Conservation (phyloP, 2,113 vertebrate genomes). For the Gasterosteus aculeatus region DNA sequence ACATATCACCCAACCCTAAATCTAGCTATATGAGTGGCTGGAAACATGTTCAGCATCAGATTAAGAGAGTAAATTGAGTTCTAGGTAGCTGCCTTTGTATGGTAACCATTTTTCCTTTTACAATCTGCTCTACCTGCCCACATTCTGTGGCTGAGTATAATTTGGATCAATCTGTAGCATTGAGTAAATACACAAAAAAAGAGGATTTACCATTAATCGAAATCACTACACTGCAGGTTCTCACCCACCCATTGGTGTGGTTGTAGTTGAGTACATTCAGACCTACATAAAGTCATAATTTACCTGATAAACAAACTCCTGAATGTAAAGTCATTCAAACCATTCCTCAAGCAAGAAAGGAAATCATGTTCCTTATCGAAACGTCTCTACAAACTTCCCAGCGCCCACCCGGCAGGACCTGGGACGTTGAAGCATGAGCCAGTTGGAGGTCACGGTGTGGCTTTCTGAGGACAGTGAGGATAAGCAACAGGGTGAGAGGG, state of each 20-base stretch:
- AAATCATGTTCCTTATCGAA: background rate
- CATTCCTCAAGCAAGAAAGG: background rate
- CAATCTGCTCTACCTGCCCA: background rate
- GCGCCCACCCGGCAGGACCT: too few species aligned
- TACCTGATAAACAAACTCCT: background rate
- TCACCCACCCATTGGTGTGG: background rate
- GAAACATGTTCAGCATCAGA: too few species aligned
- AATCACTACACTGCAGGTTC: background rate
- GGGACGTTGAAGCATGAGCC: too few species aligned
- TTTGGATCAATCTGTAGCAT: background rate
- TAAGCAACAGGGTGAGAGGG: too few species aligned
- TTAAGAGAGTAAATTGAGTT: background rate
- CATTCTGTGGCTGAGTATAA: too few species aligned
- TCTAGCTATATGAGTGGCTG: too few species aligned
- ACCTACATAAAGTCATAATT: background rate
- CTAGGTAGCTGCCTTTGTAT: background rate
- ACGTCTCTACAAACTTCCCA: background rate
- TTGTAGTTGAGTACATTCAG: background rate
- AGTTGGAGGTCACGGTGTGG: too few species aligned
- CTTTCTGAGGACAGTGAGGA: too few species aligned
- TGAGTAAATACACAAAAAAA: background rate
- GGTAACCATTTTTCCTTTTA: too few species aligned
- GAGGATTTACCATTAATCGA: background rate
- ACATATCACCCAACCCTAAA: background rate
- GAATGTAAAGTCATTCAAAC: background rate